Percentiles rank a stretch among this genome's conserved stretches.
These are phyloP conservation scores for Lutjanus erythropterus DNA, from an alignment of 2,113 vertebrate species.

Conservation along the genomic window DNA sequence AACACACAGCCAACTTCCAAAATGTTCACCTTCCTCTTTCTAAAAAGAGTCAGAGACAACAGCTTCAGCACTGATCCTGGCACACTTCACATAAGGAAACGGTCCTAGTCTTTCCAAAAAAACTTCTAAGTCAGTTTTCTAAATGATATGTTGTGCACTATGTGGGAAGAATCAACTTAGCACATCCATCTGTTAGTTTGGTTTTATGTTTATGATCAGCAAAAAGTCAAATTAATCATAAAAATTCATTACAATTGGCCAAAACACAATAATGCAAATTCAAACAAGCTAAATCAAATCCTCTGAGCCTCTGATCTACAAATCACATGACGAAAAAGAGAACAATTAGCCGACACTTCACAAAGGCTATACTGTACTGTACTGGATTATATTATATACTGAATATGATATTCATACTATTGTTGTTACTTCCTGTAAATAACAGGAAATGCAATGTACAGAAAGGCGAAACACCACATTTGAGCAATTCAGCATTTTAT, in stretches of 20 bases:
- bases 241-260: neutral
- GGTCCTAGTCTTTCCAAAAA: neutral
- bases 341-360: neutral
- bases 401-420: neutral
- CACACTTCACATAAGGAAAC: constrained; percentile 14
- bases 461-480: neutral
- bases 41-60: constrained; percentile 18
- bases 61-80: neutral
- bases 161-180: too few species aligned
- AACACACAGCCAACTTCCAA: constrained; percentile 40
- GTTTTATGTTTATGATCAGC: neutral
- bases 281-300: neutral
- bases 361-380: too few species aligned
- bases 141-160: neutral
- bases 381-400: neutral
- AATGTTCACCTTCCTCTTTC: constrained; percentile 68
- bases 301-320: neutral
- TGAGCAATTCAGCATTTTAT: neutral
- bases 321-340: neutral
- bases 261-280: neutral
- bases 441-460: neutral
- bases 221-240: neutral
- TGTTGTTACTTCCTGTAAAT: neutral
- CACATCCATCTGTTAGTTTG: too few species aligned
- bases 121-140: neutral